Base-by-base conservation (phyloP, 2,113 vertebrate species). In the Bos indicus region DNA sequence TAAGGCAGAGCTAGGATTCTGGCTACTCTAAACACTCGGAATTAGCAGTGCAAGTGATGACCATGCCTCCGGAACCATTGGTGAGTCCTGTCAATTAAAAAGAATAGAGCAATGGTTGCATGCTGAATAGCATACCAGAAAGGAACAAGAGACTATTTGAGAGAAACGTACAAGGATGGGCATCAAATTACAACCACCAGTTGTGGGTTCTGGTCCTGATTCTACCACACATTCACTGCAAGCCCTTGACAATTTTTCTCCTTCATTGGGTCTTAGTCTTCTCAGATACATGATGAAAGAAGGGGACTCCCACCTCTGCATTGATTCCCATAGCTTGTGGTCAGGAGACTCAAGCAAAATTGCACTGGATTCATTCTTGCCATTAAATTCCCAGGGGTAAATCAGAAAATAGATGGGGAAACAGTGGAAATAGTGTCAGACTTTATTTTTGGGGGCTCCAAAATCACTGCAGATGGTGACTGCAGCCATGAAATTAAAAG, bases 391-490 rank as follows among this genome's bases (percentile, higher is more conserved):
- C 33, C 30, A 23, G 6, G 30, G 15, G 46, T 56, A 59, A 48
- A 12, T 48, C 11, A 11, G 48, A 0, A 48, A 48, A 48, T 12
- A 48, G 48, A 48, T 48, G 11, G 46, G 46, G 46, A 48, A 48
- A 48, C 46, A 48, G 46, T 48, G 48, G 48, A 48, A 48, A 48
- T 10, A 48, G 48, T 48, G 48, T 48, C 48, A 48, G 48, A 48
- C 48, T 48, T 48, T 2, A 48, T 2, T 48, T 48, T 48, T 0
- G 0, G 0, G 46, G 46, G 46, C 46, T 48, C 46, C 46, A 48
- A 48, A 48, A 11, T 48, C 46, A 48, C 46, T 48, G 46, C 46
- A 48, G 9, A 48, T 10, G 2, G 46, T 48, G 9, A 48, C 46
- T 48, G 0, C 46, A 48, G 46, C 46, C 0, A 0, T 48, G 46